A percentile compares a stretch with the other conserved stretches of the same genome.
Evolutionary conservation across 1,140 invertebrate genomes (phyloP).

Genomic region (Diachasma alloeum): DNA sequence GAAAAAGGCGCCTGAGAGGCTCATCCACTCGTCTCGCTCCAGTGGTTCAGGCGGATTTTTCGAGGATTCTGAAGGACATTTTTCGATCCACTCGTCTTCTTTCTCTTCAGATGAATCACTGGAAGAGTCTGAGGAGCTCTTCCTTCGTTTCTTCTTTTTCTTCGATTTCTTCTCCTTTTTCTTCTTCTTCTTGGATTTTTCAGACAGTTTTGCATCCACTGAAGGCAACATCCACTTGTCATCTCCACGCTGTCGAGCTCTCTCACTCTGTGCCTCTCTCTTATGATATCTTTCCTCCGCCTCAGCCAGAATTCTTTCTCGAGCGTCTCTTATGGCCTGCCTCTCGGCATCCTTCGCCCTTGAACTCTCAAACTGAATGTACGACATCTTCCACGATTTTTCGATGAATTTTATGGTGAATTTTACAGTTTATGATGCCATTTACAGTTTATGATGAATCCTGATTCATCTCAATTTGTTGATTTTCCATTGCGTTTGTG

Average conservation of each 20-base stretch:
- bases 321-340: conserved; percentile 49
- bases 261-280: conserved; percentile 44
- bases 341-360: conserved; percentile 56
- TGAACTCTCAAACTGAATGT: conserved; percentile 60
- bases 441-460: neutral
- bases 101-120: conserved; percentile 37
- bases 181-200: conserved; percentile 30
- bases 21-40: conserved; percentile 66
- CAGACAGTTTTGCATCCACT: conserved; percentile 45
- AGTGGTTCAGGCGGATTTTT: conserved; percentile 37
- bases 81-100: conserved; percentile 68
- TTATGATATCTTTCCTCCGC: conserved; percentile 48
- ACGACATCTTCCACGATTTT: conserved; percentile 45
- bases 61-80: conserved; percentile 35
- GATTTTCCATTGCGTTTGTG: too few species aligned
- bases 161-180: conserved; percentile 45
- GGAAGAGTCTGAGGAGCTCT: conserved; percentile 23
- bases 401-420: neutral
- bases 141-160: conserved; percentile 45
- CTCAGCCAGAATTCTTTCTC: conserved; percentile 49
- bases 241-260: conserved; percentile 53
- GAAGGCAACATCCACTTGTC: conserved; percentile 61
- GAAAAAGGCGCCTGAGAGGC: conserved; percentile 54
- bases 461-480: too few species aligned
- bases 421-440: neutral